Conservation (phyloP, 2,797 vertebrate species). For the Graptemys geographica region DNA sequence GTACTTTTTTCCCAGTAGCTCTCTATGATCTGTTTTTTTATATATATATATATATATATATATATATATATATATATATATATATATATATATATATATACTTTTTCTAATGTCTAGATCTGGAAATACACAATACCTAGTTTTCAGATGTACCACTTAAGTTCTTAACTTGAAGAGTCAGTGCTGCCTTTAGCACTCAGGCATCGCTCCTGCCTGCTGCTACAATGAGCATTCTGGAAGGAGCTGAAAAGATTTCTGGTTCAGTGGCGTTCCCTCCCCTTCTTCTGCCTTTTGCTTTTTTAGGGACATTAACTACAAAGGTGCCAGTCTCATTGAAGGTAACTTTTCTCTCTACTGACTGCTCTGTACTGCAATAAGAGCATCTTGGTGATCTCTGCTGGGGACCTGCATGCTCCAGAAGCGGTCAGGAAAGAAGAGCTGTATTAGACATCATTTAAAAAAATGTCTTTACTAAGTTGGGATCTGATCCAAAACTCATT, state of each 20-base stretch:
- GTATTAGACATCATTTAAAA: not conserved
- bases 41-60: accelerated
- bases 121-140: not conserved
- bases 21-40: not conserved
- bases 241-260: not conserved
- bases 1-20: not conserved
- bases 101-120: not conserved
- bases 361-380: not conserved
- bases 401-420: not conserved
- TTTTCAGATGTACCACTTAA: accelerated
- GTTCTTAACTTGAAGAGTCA: not conserved
- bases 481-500: not conserved
- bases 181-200: accelerated
- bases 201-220: not conserved
- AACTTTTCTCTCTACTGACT: not conserved
- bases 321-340: not conserved
- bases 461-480: not conserved
- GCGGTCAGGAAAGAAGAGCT: not conserved
- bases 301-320: not conserved
- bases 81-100: not conserved
- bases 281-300: not conserved
- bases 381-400: not conserved
- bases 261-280: not conserved
- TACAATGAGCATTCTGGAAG: not conserved
- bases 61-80: too few relatives aligned